Evolutionary conservation across 2,113 vertebrate species (phyloP), one percentile per base, ranked within the genome.

Genomic region (Pao palembangensis): DNA sequence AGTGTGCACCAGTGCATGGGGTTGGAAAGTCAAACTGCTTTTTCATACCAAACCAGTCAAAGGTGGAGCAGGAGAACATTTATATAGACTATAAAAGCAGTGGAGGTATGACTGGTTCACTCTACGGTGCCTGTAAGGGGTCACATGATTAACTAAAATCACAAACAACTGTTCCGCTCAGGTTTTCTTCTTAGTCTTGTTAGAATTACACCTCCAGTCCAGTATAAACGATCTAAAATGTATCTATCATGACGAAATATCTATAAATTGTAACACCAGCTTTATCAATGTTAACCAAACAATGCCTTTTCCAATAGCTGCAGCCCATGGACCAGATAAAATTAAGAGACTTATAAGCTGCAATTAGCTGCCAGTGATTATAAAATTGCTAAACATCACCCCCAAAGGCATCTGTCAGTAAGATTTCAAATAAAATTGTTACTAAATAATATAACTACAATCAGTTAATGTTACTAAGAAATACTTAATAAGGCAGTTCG

Each of bases 81-180:
- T 43, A 3, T 50, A 71, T 28, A 43, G 34, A 38, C 34, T 38
- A 12, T 38, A 38, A 38, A 38, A 12, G 34, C 34, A 38, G 11
- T 60, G 31, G 21, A 48, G 41, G 19, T 66, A 59, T 62, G 62
- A 54, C 23, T 50, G 48, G 51, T 18, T 60, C 58, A 55, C 51
- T 54, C 53, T 23, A 25, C 43, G 46, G 8, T 42, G 10, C 20
- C 19, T 46, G 5, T 21, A 8, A 41, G 69, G 6, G 47, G 34
- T 58, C 20, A 52, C 20, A 14, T 46, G 21, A 52, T 58, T 14
- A 41, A 60, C 6, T 14, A 5, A 34, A 13, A 38, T 12, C 46
- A 28, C 16, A 1, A 58, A 69, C 28, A 51, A 17, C 28, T 11
- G 6, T 55, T 69, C 17, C 20, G 53, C 69, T 76, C 73, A 80